Evolutionary conservation across 2,797 vertebrate genomes (phyloP).

Genomic region (Bradypodion ventrale): DNA sequence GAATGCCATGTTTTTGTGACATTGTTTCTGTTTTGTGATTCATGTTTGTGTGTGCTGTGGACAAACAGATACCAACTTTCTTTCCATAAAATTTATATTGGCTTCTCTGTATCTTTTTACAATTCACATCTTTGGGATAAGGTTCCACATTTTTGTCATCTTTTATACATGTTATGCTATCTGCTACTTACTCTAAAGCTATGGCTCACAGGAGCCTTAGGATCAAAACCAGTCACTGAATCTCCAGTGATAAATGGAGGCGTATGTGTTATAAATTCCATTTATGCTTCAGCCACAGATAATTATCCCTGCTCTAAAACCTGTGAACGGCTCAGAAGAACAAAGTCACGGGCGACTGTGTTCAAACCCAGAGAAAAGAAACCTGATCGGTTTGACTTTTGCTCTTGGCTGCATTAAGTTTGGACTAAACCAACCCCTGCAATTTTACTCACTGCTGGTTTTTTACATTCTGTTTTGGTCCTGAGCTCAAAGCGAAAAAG

Average conservation of each 20-base stretch:
- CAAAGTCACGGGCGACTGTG: conserved; percentile 39
- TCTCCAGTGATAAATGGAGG: not conserved
- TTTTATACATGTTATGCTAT: not conserved
- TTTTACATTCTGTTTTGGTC: conserved; percentile 35
- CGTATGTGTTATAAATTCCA: conserved; percentile 17
- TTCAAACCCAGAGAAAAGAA: conserved; percentile 50
- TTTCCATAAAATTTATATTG: too few species aligned
- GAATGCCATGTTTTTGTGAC: too few species aligned
- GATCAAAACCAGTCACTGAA: not conserved
- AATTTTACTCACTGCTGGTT: conserved; percentile 46
- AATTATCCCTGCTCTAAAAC: conserved; percentile 56
- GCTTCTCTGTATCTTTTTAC: not conserved
- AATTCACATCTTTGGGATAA: not conserved
- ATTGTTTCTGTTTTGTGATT: too few species aligned
- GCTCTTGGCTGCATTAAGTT: conserved; percentile 39
- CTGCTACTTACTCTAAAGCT: not conserved
- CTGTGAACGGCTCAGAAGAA: conserved; percentile 41
- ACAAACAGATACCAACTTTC: too few species aligned
- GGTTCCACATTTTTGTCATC: not conserved
- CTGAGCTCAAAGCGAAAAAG: conserved; percentile 39
- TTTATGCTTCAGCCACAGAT: conserved; percentile 48
- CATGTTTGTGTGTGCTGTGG: too few species aligned
- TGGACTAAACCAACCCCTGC: conserved; percentile 54
- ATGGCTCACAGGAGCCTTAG: not conserved
- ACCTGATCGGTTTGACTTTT: conserved; percentile 57